Percentiles rank a stretch among this genome's conserved stretches.
phyloP scores from a whole-genome alignment of 2,113 vertebrate species.

The Hoplias malabaricus region DNA sequence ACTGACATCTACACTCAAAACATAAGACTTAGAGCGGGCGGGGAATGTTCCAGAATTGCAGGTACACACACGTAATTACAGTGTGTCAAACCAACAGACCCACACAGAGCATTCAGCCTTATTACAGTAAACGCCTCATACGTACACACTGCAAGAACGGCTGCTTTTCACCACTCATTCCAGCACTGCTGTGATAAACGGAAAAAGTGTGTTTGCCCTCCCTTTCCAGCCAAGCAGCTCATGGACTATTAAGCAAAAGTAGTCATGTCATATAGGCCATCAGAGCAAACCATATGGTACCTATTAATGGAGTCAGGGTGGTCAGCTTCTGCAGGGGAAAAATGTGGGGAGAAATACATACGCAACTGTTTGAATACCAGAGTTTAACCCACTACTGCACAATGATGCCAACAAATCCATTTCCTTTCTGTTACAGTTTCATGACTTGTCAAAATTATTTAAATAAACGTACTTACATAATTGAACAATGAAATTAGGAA shows the following conservation, averaged over 20 bases:
- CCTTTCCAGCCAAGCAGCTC: neutral
- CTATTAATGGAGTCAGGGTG: constrained; percentile 24
- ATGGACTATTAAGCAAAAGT: neutral
- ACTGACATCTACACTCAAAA: neutral
- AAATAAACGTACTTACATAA: too few relatives aligned
- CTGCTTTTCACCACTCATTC: constrained; percentile 15
- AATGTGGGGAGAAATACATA: neutral
- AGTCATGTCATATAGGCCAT: constrained; percentile 36
- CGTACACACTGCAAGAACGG: neutral
- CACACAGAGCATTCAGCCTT: neutral
- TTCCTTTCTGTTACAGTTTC: too few relatives aligned
- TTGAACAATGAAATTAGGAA: too few relatives aligned
- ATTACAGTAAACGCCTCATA: neutral
- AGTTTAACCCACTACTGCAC: too few relatives aligned
- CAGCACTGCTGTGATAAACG: neutral
- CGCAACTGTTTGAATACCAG: neutral
- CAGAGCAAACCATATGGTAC: constrained; percentile 31
- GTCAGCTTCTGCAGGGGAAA: constrained; percentile 2
- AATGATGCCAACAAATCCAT: too few relatives aligned
- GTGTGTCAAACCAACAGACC: neutral
- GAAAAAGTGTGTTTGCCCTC: neutral
- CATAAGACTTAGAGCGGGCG: neutral
- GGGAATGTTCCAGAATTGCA: neutral
- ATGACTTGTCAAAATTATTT: too few relatives aligned
- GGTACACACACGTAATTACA: constrained; percentile 3